Evolutionary conservation across 2,888 invertebrate species (phyloP), one percentile per base, ranked within the genome.

Genomic region (Macropis europaea): DNA sequence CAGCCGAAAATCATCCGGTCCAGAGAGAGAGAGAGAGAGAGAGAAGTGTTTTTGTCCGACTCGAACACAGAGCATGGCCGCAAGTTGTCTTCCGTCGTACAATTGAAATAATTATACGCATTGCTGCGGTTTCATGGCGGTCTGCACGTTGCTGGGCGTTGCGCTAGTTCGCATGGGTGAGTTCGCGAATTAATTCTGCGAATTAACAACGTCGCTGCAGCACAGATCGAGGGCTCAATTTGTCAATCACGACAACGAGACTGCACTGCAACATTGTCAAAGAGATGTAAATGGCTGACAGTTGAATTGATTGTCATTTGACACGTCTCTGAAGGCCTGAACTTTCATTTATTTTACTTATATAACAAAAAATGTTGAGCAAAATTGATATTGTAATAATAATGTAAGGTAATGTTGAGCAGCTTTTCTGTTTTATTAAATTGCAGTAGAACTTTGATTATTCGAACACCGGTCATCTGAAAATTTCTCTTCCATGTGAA

Each of bases 101-200:
- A 48, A 50, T 19, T 43, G 17, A 47, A 34, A 54, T 56, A 64
- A 68, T 64, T 56, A 30, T 34, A 30, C 17, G n/a, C 11, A 17
- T 36, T 45, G 5, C 6, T 17, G 28, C 43, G 36, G n/a, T 22
- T n/a, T 1, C 1, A 4, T 11, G n/a, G n/a, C n/a, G n/a, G 0
- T 9, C 13, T n/a, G 9, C 40, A n/a, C 34, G 26, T 28, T n/a
- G 0, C 42, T 1, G 9, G 43, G 13, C 9, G 13, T 9, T 3
- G 30, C 6, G 30, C 17, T 47, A 13, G 48, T 56, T 48, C 47
- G 32, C 32, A 9, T 36, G n/a, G 13, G 30, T 47, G 36, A 19
- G 30, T 47, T 47, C 38, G 4, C 15, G 38, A 19, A 7, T n/a
- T 45, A 9, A n/a, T 22, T 19, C 4, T 6, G 17, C n/a, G 30